A percentile compares a stretch with the other conserved stretches of the same genome.
These are phyloP conservation scores for Trinorchestia longiramus DNA, from an alignment of 1,140 invertebrate species.

Conservation along the genomic window DNA sequence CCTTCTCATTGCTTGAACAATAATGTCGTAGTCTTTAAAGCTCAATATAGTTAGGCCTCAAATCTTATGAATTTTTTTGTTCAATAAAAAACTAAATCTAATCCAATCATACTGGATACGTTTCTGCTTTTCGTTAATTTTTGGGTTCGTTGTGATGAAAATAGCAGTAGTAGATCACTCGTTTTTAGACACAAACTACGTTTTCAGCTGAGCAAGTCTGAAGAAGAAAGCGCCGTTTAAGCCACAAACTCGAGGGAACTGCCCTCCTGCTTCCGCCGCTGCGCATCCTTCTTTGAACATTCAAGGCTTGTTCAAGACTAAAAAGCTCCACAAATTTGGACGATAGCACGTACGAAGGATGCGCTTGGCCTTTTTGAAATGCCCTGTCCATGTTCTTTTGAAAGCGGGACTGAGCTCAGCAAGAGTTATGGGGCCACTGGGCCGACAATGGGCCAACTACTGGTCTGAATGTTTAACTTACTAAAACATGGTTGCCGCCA, in stretches of 20 bases:
- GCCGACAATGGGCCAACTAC: constrained; percentile 38
- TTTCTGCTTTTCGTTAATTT: not conserved
- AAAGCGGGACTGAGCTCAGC: constrained; percentile 1
- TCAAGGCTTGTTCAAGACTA: not conserved
- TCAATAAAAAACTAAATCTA: not conserved
- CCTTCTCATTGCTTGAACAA: not conserved
- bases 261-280: not conserved
- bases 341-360: constrained; percentile 38
- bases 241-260: not conserved
- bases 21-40: not conserved
- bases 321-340: constrained; percentile 49
- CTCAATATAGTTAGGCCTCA: not conserved
- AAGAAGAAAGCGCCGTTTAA: not conserved
- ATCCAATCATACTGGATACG: not conserved
- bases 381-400: constrained; percentile 41
- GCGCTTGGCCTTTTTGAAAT: constrained; percentile 28
- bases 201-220: not conserved
- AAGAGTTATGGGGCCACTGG: constrained; percentile 26
- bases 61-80: not conserved
- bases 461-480: constrained; percentile 36
- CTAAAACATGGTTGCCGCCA: not conserved
- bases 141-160: not conserved
- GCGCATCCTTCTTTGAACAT: constrained; percentile 1
- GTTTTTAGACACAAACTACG: not conserved
- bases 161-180: not conserved